Base-by-base conservation (phyloP, 2,888 invertebrate genomes). In the Rutpela maculata region DNA sequence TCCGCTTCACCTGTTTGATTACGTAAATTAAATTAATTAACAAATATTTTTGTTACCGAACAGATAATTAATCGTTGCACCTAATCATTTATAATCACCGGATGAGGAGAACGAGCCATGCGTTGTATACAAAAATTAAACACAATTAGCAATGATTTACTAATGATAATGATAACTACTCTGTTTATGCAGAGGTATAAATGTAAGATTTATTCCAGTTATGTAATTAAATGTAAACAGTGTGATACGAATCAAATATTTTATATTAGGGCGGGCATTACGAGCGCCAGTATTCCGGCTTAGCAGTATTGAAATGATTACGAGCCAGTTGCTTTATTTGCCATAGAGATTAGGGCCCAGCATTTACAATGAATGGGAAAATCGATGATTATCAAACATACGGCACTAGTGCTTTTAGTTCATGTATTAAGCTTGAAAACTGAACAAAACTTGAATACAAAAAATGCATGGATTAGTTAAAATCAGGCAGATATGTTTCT, bases 321-420 rank as follows among this genome's bases (percentile, higher is more conserved):
- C 78, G 67, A 76, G 71, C 75, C 77, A 57, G 78, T 77, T 75
- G 77, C 76, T 81, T 81, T 85, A 84, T 86, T 86, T 86, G 81
- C 84, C 73, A 62, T 78, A 62, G 35, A 80, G 84, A 84, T 85
- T 85, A 84, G 76, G 80, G 78, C 80, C 74, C 76, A 82, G 83
- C 84, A 83, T 81, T 84, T 83, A 84, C 80, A 83, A 84, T 82
- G 82, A 84, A 83, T 82, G 82, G 81, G 80, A 83, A 84, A 84
- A 84, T 85, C 85, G 82, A 85, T 84, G 82, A 81, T 83, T 83
- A 84, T 75, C 77, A 79, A 82, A 83, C 82, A 82, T 76, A 81
- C 77, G 81, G 75, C 67, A 69, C 76, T 80, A 77, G 79, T 77
- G 75, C 78, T 80, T 79, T 78, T 31, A 15, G 57, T 56, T 26